A percentile compares a stretch with the other conserved stretches of the same genome.
phyloP scores from a whole-genome alignment of 2,888 invertebrate genomes.

The Lissocephala sabroskyi region DNA sequence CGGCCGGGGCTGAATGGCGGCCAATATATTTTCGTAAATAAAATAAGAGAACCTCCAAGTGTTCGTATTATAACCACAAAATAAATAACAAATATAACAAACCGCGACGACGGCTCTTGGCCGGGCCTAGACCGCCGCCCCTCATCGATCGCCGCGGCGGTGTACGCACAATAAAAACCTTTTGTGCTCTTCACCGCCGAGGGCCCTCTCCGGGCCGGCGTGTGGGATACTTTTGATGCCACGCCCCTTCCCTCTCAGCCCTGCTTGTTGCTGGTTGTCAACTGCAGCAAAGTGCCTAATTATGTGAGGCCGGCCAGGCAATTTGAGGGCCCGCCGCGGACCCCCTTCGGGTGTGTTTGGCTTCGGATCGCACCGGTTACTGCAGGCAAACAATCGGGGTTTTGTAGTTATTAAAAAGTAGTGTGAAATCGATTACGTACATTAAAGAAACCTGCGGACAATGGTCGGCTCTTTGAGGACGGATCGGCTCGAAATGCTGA shows the following conservation, averaged over 20 bases:
- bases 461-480: slow-evolving; percentile 18
- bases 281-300: slow-evolving; percentile 37
- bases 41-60: slow-evolving; percentile 34
- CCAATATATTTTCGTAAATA: slow-evolving; percentile 49
- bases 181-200: slow-evolving; percentile 35
- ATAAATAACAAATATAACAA: slow-evolving; percentile 62
- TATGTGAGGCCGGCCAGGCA: slow-evolving; percentile 58
- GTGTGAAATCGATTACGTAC: slow-evolving; percentile 59
- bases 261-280: not conserved
- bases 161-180: slow-evolving; percentile 55
- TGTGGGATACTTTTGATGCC: slow-evolving; percentile 21
- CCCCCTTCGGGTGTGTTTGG: slow-evolving; percentile 23
- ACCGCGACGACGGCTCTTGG: slow-evolving; percentile 44
- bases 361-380: slow-evolving; percentile 48
- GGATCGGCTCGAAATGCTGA: too few relatives aligned
- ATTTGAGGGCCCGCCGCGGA: slow-evolving; percentile 39
- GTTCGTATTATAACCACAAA: slow-evolving; percentile 60
- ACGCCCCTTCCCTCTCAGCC: not conserved
- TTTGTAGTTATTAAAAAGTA: slow-evolving; percentile 61
- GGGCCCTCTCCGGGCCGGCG: slow-evolving; percentile 29
- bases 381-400: slow-evolving; percentile 52
- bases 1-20: slow-evolving; percentile 37
- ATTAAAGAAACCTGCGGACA: slow-evolving; percentile 29
- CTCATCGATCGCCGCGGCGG: not conserved
- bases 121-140: too few relatives aligned